Conservation (phyloP, 2,888 invertebrate species). For the Sphaerophoria rueppellii region DNA sequence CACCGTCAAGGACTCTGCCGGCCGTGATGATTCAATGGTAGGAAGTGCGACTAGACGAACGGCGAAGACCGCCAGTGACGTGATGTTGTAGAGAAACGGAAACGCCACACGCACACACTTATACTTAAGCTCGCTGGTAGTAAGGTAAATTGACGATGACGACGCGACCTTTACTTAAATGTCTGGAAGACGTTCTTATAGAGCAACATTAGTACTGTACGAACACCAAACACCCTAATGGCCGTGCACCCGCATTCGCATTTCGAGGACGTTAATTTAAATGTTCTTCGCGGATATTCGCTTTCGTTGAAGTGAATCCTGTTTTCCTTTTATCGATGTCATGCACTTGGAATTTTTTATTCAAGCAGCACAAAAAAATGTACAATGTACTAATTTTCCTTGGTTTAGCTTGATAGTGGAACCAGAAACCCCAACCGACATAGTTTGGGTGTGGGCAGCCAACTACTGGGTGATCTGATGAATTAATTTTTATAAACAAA, state of each 20-base stretch:
- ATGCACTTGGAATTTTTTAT: slow-evolving; percentile 62
- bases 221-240: not conserved
- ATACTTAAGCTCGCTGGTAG: no score
- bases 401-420: slow-evolving; percentile 36
- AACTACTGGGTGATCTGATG: slow-evolving; percentile 31
- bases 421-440: not conserved
- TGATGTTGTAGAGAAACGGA: slow-evolving; percentile 36
- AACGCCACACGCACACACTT: slow-evolving; percentile 51
- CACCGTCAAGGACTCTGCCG: slow-evolving; percentile 28
- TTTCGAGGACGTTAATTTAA: slow-evolving; percentile 51
- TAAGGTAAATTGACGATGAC: no score
- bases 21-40: slow-evolving; percentile 58
- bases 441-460: slow-evolving; percentile 14
- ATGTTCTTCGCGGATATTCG: slow-evolving; percentile 15
- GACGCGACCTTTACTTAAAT: slow-evolving; percentile 5
- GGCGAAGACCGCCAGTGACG: slow-evolving; percentile 2
- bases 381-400: slow-evolving; percentile 52
- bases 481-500: slow-evolving; percentile 65
- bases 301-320: slow-evolving; percentile 19
- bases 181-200: slow-evolving; percentile 30
- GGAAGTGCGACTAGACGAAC: slow-evolving; percentile 66
- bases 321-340: slow-evolving; percentile 53
- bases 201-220: slow-evolving; percentile 14
- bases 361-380: slow-evolving; percentile 29
- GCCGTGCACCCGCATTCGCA: slow-evolving; percentile 15